These are phyloP conservation scores for Exaiptasia diaphana DNA, from an alignment of 64 coral and sea anemone species.

Conservation along the genomic window DNA sequence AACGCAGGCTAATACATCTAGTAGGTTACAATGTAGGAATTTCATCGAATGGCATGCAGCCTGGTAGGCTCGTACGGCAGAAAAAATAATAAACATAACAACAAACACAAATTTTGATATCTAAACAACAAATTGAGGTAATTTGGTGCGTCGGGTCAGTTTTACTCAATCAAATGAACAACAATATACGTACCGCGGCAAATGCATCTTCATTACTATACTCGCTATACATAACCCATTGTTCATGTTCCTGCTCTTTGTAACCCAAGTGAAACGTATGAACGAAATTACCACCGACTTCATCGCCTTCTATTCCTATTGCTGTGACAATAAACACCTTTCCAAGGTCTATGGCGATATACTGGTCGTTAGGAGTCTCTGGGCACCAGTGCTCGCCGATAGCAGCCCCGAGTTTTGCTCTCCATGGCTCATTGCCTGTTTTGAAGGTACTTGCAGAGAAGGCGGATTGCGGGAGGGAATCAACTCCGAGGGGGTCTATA, in stretches of 20 bases:
- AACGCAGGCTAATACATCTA: too few relatives aligned
- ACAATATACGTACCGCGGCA: too few relatives aligned
- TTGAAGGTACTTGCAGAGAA: conserved; percentile 7
- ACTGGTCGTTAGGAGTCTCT: not conserved
- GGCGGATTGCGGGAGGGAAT: not conserved
- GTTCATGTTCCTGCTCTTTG: not conserved
- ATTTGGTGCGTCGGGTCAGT: too few relatives aligned
- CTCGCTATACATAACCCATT: too few relatives aligned
- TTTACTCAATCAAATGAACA: too few relatives aligned
- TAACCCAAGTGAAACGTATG: not conserved
- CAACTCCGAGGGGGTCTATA: not conserved
- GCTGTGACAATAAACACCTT: not conserved
- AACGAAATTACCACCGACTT: not conserved
- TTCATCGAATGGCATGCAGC: too few relatives aligned
- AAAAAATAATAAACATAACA: too few relatives aligned
- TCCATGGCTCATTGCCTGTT: conserved; percentile 8
- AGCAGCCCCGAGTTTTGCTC: not conserved
- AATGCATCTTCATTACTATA: too few relatives aligned
- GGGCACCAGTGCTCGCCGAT: conserved; percentile 15
- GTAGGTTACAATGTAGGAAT: too few relatives aligned
- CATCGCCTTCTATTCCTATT: not conserved
- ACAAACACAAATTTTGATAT: too few relatives aligned
- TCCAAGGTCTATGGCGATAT: not conserved
- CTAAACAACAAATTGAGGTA: too few relatives aligned
- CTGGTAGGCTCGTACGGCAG: too few relatives aligned